A percentile compares a stretch with the other conserved stretches of the same genome.
Conservation (phyloP, 1,140 invertebrate species). For the Drosophila aff. region DNA sequence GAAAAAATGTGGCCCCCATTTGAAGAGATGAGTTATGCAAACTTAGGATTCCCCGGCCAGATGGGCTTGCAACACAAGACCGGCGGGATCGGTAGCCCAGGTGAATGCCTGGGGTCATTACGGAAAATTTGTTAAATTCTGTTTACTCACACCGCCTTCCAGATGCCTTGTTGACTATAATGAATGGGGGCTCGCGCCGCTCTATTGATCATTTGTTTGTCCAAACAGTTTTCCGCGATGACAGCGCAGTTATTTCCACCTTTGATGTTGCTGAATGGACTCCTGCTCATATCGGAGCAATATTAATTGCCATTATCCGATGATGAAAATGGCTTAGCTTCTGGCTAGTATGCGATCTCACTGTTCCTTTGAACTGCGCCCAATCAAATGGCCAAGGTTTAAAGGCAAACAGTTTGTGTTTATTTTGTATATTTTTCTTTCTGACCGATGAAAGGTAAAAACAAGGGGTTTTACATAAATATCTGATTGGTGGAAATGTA, state of each 20-base stretch:
- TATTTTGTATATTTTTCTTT: slow-evolving; percentile 4
- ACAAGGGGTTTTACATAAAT: background rate
- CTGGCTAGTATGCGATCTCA: slow-evolving; percentile 11
- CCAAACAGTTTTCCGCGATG: slow-evolving; percentile 53
- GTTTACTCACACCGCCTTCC: slow-evolving; percentile 35
- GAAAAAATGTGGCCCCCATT: slow-evolving; percentile 7
- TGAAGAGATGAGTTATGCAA: slow-evolving; percentile 63
- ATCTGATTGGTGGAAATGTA: background rate
- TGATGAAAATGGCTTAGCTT: slow-evolving; percentile 31
- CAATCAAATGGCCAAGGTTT: background rate
- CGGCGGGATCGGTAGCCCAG: slow-evolving; percentile 1
- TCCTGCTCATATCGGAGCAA: slow-evolving; percentile 46
- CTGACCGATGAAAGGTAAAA: slow-evolving; percentile 9
- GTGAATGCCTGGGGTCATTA: slow-evolving; percentile 39
- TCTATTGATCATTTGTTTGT: slow-evolving; percentile 46
- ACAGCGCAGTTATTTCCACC: slow-evolving; percentile 38
- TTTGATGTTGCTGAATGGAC: slow-evolving; percentile 42
- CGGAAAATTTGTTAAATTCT: slow-evolving; percentile 52
- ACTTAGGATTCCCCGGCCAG: slow-evolving; percentile 31
- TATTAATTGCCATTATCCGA: slow-evolving; percentile 50
- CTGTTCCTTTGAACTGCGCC: slow-evolving; percentile 30
- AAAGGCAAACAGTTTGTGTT: slow-evolving; percentile 15
- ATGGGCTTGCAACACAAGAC: slow-evolving; percentile 34
- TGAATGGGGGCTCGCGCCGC: slow-evolving; percentile 33
- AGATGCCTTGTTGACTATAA: slow-evolving; percentile 50